Percentiles rank a stretch among this genome's conserved stretches.
These are phyloP conservation scores for Nesospiza acunhae DNA, from an alignment of 2,113 vertebrate species.

Conservation along the genomic window DNA sequence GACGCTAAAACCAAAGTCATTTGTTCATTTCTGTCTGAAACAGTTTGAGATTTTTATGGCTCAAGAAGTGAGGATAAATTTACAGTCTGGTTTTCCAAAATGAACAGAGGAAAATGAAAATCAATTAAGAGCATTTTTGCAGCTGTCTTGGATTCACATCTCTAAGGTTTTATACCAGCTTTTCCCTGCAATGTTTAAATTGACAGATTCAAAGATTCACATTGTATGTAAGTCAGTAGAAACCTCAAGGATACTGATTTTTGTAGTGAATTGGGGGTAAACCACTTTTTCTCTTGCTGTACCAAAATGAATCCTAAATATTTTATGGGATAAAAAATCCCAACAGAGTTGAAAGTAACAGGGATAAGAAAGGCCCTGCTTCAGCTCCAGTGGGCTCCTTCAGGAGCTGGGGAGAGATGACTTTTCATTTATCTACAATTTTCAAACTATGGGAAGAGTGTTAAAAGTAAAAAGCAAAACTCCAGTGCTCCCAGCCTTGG, in stretches of 20 bases:
- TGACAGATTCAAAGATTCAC: neutral
- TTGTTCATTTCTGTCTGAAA: neutral
- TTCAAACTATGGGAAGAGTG: neutral
- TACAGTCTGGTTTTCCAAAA: neutral
- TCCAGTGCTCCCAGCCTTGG: neutral
- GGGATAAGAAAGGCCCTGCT: neutral
- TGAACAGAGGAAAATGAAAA: neutral
- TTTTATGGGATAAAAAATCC: neutral
- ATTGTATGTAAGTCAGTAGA: neutral
- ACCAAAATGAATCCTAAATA: conserved; percentile 21
- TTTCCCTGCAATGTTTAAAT: neutral
- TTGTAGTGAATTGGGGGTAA: neutral
- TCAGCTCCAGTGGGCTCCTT: neutral
- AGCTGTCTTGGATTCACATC: neutral
- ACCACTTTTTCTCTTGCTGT: neutral
- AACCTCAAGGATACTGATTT: conserved; percentile 6
- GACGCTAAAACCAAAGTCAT: neutral
- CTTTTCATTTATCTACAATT: neutral
- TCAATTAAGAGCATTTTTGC: neutral
- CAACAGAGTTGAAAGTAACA: neutral
- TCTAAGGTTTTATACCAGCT: neutral
- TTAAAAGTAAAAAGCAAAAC: neutral
- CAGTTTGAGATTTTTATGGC: neutral
- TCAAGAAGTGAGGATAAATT: neutral
- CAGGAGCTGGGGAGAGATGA: neutral